Evolutionary conservation across 2,888 invertebrate genomes (phyloP), one percentile per base, ranked within the genome.

Genomic region (Polyommatus iphigenia): DNA sequence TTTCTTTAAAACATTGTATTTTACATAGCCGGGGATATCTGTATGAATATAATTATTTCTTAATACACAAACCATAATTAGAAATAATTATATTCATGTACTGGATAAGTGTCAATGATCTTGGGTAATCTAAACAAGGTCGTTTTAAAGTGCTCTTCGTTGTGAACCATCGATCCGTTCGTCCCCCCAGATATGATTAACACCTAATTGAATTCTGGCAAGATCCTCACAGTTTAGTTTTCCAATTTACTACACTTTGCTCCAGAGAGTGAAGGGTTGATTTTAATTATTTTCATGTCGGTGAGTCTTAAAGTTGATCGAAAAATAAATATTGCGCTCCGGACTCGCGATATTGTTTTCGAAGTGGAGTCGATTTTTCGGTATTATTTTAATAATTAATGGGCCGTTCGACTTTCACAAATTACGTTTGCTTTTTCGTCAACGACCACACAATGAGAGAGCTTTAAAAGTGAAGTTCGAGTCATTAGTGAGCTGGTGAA

Each of bases 161-260:
- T 90, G 83, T 54, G 81, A 81, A 82, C 80, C 87, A 92, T 93
- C 92, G 93, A 93, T 92, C 89, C 88, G 80, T 87, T 90, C 88
- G 91, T 92, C 93, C 93, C 93, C 92, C 90, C 87, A 93, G 90
- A 94, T 94, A 93, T 94, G 94, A 93, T 94, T 94, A 94, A 91
- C 88, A 88, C 88, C 91, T 93, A 93, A 94, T 94, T 93, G 92
- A 93, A 94, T 93, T 89, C 86, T 88, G 90, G 91, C 89, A 93
- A 90, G 92, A 92, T 91, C 90, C 91, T 88, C 85, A 84, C 89
- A 92, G 94, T 93, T 94, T 93, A 93, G 93, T 94, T 93, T 93
- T 93, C 92, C 91, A 93, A 93, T 94, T 93, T 93, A 90, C 92
- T 91, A 89, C 91, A 89, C 90, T 93, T 89, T 88, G 87, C 88